Evolutionary conservation across 2,888 invertebrate species (phyloP), one percentile per base, ranked within the genome.

Genomic region (Plusia festucae): DNA sequence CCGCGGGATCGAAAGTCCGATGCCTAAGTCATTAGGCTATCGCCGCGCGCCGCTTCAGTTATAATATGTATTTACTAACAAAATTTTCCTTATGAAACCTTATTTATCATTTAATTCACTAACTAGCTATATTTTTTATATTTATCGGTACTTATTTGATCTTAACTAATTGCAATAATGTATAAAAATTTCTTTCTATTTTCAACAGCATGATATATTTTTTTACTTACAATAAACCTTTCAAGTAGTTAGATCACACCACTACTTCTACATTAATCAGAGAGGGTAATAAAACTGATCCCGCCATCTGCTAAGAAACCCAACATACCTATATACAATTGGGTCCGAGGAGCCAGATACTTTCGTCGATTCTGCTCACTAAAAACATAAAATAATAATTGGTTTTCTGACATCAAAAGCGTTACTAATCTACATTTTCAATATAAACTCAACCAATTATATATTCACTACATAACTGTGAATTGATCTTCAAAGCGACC

Each of bases 401-500:
- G 40, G n/a, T 40, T 40, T 40, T n/a, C n/a, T n/a, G 6, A 40
- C 40, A 40, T 40, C 40, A 40, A 40, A n/a, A 5, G 40, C n/a
- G 6, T 40, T n/a, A n/a, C n/a, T 40, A 40, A 40, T 40, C 15
- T n/a, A 40, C n/a, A 40, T 40, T 40, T 40, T 40, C 40, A 40
- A 40, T 40, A 40, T 40, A 40, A 18, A 49, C 11, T 49, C 18
- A 49, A 0, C 20, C 20, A 2, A 20, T 49, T 9, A 49, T 20
- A 18, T 20, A 20, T 20, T 18, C 18, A 11, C 18, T 49, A 49
- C 18, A 49, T 49, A 20, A 20, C 46, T 20, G 46, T 58, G 49
- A 32, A 51, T 52, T 34, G 40, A 60, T 68, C 65, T 66, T 57
- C 65, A 70, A 75, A 76, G 65, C 49, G 27, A 40, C 22, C 63